Evolutionary conservation across 2,113 vertebrate species (phyloP).

Genomic region (Lasiurus borealis): DNA sequence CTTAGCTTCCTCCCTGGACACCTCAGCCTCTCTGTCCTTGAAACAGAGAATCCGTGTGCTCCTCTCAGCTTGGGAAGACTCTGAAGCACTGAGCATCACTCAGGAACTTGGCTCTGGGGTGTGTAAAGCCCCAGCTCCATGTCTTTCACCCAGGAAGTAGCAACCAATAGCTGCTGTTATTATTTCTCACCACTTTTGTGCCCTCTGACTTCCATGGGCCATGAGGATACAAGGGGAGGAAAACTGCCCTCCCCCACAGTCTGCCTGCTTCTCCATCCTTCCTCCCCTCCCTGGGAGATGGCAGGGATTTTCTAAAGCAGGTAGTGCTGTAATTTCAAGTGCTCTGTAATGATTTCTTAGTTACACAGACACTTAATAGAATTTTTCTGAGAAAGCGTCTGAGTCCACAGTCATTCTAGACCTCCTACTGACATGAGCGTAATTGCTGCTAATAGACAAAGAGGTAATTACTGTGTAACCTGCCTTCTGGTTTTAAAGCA

Average conservation of each 20-base stretch:
- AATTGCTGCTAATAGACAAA: slow-evolving; percentile 60
- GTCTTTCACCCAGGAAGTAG: neutral
- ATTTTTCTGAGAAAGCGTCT: slow-evolving; percentile 57
- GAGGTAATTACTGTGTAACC: neutral
- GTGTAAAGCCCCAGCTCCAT: neutral
- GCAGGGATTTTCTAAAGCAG: neutral
- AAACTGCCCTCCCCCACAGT: neutral
- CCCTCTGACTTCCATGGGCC: neutral
- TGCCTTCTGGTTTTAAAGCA: slow-evolving; percentile 62
- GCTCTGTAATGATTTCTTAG: slow-evolving; percentile 54
- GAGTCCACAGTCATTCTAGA: slow-evolving; percentile 20
- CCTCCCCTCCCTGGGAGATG: neutral
- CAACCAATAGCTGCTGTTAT: neutral
- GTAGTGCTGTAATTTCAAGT: neutral
- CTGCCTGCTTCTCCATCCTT: neutral
- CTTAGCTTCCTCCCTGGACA: neutral
- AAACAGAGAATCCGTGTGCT: neutral
- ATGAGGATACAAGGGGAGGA: neutral
- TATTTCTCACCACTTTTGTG: neutral
- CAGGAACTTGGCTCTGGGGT: neutral
- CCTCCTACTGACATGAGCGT: neutral
- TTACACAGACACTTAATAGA: slow-evolving; percentile 58
- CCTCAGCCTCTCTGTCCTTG: neutral
- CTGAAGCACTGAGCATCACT: neutral
- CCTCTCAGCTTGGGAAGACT: neutral